Percentiles rank a stretch among this genome's conserved stretches.
Evolutionary conservation across 2,113 vertebrate genomes (phyloP).

Genomic region (Emydura subglobosa): DNA sequence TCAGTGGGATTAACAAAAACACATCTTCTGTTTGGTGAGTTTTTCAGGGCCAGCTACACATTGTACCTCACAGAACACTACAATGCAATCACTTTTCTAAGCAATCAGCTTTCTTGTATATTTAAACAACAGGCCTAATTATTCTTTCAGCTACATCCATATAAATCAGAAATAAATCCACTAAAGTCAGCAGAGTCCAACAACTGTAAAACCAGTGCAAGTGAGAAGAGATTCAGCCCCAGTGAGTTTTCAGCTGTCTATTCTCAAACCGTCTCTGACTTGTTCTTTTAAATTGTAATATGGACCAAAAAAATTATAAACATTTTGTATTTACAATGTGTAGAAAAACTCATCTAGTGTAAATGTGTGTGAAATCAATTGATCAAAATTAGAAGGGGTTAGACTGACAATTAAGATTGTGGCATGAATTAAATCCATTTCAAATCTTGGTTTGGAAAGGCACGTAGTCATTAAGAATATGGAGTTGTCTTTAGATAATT

Average conservation of each 20-base stretch:
- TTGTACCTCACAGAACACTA: neutral
- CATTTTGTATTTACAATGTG: neutral
- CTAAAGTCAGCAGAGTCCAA: neutral
- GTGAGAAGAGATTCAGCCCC: neutral
- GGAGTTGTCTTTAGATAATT: neutral
- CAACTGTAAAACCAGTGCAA: fast-evolving
- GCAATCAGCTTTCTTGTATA: neutral
- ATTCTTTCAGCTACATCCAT: neutral
- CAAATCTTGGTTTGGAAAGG: neutral
- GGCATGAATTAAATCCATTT: neutral
- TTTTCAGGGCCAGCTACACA: neutral
- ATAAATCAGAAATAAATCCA: neutral
- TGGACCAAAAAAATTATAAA: neutral
- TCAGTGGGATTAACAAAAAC: neutral
- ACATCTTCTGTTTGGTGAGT: neutral
- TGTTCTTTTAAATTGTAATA: neutral
- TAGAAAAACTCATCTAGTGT: neutral
- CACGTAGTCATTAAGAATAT: neutral
- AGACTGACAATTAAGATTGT: neutral
- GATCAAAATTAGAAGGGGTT: neutral
- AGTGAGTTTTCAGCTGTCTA: neutral
- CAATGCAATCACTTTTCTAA: neutral
- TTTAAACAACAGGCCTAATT: neutral
- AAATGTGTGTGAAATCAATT: neutral
- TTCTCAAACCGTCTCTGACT: neutral